These are phyloP conservation scores for Cephus rjabovi DNA, from an alignment of 2,888 invertebrate species.

Conservation along the genomic window DNA sequence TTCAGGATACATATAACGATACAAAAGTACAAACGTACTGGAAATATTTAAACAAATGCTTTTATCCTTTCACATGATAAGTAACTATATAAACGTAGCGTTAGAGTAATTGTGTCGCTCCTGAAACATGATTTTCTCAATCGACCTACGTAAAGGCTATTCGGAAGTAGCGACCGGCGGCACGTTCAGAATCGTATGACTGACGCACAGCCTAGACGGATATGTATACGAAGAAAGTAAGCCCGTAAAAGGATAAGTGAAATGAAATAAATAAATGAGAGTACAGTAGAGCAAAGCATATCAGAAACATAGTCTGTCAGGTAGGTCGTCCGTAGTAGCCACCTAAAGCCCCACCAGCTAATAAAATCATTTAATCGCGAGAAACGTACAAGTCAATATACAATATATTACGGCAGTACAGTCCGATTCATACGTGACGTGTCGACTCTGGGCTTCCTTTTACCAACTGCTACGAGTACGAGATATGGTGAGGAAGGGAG, in stretches of 20 bases:
- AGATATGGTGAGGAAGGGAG: not conserved
- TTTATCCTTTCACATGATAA: conserved; percentile 13
- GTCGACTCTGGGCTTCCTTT: conserved; percentile 41
- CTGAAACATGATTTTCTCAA: too few relatives aligned
- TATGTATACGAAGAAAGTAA: conserved; percentile 5
- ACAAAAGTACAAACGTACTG: conserved; percentile 29
- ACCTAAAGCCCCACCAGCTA: conserved; percentile 42
- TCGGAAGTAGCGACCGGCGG: too few relatives aligned
- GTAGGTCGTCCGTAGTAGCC: conserved; percentile 42
- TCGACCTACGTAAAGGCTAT: too few relatives aligned
- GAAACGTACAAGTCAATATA: conserved; percentile 34
- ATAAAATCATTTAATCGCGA: conserved; percentile 38
- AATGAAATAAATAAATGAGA: conserved; percentile 32
- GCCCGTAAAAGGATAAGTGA: conserved; percentile 21
- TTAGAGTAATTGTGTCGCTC: too few relatives aligned
- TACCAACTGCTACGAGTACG: conserved; percentile 12
- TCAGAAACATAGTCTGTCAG: conserved; percentile 48
- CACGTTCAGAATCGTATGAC: too few relatives aligned
- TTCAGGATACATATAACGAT: conserved; percentile 16
- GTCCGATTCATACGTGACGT: conserved; percentile 36
- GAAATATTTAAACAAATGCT: conserved; percentile 13
- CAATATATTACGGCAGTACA: conserved; percentile 47
- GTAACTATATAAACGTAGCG: not conserved
- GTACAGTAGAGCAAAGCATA: conserved; percentile 27
- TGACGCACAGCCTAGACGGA: not conserved